Percentiles rank a stretch among this genome's conserved stretches.
phyloP scores from a whole-genome alignment of 2,113 vertebrate species.

The Bothrops jararaca region DNA sequence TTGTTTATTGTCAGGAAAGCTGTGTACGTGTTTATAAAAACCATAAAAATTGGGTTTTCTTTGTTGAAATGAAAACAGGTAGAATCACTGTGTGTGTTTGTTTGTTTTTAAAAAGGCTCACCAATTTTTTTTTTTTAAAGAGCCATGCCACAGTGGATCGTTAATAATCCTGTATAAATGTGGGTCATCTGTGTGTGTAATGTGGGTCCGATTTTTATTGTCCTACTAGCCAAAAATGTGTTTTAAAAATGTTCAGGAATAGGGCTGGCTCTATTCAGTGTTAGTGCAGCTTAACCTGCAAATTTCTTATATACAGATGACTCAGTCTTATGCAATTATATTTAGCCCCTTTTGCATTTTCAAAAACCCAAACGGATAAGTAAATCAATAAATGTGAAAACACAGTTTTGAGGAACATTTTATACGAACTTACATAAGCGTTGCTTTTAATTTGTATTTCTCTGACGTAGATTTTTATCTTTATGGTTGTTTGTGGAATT shows the following conservation, averaged over 20 bases:
- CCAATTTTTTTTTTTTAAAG: background rate
- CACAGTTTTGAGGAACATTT: background rate
- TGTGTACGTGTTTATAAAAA: background rate
- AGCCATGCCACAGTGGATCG: background rate
- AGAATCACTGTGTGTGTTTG: background rate
- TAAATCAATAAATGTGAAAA: background rate
- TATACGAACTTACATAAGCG: slow-evolving; percentile 70
- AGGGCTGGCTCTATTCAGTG: background rate
- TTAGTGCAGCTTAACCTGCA: background rate
- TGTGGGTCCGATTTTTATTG: background rate
- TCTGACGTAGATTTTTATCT: slow-evolving; percentile 98
- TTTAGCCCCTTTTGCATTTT: background rate
- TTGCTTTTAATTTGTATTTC: slow-evolving; percentile 90
- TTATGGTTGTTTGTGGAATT: slow-evolving; percentile 99
- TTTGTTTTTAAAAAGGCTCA: background rate
- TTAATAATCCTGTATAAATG: background rate
- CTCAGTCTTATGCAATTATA: background rate
- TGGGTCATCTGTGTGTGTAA: too few species aligned
- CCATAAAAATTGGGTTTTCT: background rate
- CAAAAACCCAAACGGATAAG: background rate
- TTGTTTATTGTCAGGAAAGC: background rate
- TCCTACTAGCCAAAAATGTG: background rate
- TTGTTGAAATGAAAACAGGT: background rate
- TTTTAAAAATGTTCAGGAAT: background rate
- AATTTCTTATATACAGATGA: background rate